Conservation (phyloP, 35 echinoderm and acorn worm species). For the Amphiura filiformis region DNA sequence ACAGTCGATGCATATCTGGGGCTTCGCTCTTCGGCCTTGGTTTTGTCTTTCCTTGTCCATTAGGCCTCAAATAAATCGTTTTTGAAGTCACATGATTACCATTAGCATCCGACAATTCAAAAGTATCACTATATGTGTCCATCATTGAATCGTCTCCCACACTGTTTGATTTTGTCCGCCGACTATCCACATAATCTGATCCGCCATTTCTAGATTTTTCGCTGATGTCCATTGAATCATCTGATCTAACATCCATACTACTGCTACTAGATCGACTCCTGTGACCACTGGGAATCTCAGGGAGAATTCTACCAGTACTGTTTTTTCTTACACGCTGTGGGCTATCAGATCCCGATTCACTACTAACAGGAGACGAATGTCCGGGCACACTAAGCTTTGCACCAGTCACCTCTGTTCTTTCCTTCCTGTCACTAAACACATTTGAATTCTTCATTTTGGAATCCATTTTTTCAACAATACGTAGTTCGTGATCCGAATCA, state of each 20-base stretch:
- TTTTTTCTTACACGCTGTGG: not conserved
- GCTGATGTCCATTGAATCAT: not conserved
- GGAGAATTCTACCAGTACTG: not conserved
- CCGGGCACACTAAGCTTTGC: not conserved
- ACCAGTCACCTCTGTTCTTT: not conserved
- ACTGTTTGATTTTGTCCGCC: too few relatives aligned
- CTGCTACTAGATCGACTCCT: not conserved
- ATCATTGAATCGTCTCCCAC: too few relatives aligned
- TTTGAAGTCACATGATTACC: not conserved
- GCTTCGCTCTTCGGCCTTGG: not conserved
- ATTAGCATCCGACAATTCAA: not conserved
- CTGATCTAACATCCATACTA: not conserved
- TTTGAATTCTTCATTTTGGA: not conserved
- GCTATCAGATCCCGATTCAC: not conserved
- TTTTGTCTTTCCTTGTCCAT: not conserved
- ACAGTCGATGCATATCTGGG: not conserved
- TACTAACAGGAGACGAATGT: not conserved
- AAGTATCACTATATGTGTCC: not conserved
- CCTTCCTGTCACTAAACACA: not conserved
- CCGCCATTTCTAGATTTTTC: not conserved
- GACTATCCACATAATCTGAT: too few relatives aligned
- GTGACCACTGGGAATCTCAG: not conserved
- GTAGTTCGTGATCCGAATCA: not conserved
- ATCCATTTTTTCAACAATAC: not conserved
- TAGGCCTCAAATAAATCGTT: not conserved